Conservation (phyloP, 1,140 invertebrate genomes). For the Drosophila dunni region DNA sequence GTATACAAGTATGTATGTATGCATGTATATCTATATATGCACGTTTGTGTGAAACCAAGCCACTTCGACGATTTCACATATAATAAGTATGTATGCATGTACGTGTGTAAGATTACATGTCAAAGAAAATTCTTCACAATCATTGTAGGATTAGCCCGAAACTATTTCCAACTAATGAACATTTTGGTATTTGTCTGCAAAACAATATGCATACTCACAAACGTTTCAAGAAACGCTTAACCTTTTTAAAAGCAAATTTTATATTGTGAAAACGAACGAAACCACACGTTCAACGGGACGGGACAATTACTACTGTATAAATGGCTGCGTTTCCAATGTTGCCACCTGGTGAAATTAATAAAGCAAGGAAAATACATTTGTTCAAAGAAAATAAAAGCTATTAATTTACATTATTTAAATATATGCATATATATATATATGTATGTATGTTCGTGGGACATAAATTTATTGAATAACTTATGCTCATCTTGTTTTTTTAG, state of each 20-base stretch:
- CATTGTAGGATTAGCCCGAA: background rate
- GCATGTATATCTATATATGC: conserved; percentile 20
- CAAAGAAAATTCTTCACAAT: conserved; percentile 3
- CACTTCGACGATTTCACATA: conserved; percentile 59
- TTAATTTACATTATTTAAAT: background rate
- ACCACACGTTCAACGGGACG: conserved; percentile 60
- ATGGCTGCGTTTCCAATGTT: conserved; percentile 49
- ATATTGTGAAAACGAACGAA: conserved; percentile 45
- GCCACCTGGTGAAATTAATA: conserved; percentile 50
- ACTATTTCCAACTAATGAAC: background rate
- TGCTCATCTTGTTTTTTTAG: background rate
- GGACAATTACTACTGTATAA: conserved; percentile 59
- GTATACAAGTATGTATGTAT: conserved; percentile 4
- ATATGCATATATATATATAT: background rate
- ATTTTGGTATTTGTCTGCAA: background rate
- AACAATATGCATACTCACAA: background rate
- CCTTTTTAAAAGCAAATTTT: conserved; percentile 4
- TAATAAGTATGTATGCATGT: conserved; percentile 4
- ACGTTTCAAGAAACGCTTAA: background rate
- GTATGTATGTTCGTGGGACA: background rate
- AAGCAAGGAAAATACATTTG: background rate
- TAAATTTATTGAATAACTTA: background rate
- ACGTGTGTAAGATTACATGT: conserved; percentile 8
- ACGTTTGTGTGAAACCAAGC: conserved; percentile 46
- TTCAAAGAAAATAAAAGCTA: background rate